These are phyloP conservation scores for Malacosoma neustria DNA, from an alignment of 2,888 invertebrate species.

Conservation along the genomic window DNA sequence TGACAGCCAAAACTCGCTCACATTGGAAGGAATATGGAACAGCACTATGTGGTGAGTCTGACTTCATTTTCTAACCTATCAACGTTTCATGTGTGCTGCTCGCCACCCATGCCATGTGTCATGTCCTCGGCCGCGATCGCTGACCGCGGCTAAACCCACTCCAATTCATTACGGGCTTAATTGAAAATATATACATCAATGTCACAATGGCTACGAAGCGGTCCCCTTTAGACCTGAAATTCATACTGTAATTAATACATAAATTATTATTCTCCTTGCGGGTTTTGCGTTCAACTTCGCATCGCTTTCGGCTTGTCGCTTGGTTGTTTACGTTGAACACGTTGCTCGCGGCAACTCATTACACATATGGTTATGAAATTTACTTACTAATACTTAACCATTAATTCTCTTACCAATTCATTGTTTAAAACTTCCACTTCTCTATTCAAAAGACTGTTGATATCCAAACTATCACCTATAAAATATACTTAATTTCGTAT, in stretches of 20 bases:
- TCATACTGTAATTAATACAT: not conserved
- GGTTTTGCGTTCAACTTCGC: not conserved
- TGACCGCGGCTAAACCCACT: conserved; percentile 1
- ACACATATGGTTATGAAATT: too few relatives aligned
- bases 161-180: conserved; percentile 7
- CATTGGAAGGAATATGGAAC: conserved; percentile 75
- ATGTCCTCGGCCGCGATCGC: not conserved
- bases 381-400: too few relatives aligned
- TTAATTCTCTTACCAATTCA: too few relatives aligned
- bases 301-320: not conserved
- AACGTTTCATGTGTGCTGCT: conserved; percentile 20
- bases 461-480: too few relatives aligned
- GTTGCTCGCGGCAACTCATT: not conserved
- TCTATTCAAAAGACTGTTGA: too few relatives aligned
- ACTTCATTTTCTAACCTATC: conserved; percentile 52
- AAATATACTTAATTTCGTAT: too few relatives aligned
- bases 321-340: not conserved
- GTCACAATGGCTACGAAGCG: not conserved
- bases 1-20: conserved; percentile 71
- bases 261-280: not conserved
- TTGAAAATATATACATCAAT: conserved; percentile 1
- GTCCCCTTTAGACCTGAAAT: not conserved
- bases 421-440: too few relatives aligned
- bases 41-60: conserved; percentile 70
- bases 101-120: conserved; percentile 33